phyloP scores from a whole-genome alignment of 2,113 vertebrate species.

The Oreotrochilus melanogaster region DNA sequence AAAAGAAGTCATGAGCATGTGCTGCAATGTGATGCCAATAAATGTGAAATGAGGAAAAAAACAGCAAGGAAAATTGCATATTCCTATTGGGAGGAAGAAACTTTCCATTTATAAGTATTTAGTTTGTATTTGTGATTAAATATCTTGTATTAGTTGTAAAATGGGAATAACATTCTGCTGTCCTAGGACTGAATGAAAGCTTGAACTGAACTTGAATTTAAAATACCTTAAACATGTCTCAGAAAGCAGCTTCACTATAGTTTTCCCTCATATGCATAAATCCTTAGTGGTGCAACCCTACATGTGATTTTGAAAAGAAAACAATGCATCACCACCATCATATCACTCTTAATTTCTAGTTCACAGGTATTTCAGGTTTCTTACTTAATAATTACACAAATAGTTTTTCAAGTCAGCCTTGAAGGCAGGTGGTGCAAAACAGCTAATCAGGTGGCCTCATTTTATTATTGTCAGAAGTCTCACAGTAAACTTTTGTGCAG shows the following conservation, averaged over 20 bases:
- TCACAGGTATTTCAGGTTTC: not conserved
- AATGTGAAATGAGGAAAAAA: not conserved
- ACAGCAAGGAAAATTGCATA: not conserved
- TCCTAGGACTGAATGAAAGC: not conserved
- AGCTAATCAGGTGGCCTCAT: not conserved
- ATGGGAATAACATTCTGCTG: not conserved
- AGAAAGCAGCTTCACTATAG: rapidly evolving
- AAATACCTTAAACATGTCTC: not conserved
- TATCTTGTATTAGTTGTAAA: not conserved
- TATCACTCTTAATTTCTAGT: not conserved
- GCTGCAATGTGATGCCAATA: not conserved
- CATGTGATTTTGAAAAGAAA: not conserved
- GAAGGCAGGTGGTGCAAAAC: not conserved
- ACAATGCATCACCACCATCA: not conserved
- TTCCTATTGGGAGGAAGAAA: not conserved
- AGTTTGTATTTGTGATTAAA: not conserved
- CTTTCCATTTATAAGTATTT: not conserved
- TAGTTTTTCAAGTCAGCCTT: not conserved
- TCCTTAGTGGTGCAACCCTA: not conserved
- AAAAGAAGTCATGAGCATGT: not conserved
- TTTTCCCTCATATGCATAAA: not conserved
- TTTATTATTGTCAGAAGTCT: not conserved
- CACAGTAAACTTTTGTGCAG: not conserved
- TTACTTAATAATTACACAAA: not conserved
- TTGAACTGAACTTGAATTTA: not conserved